Percentiles rank a stretch among this genome's conserved stretches.
phyloP scores from a whole-genome alignment of 2,113 vertebrate species.

The Pelecanoides urinatrix region DNA sequence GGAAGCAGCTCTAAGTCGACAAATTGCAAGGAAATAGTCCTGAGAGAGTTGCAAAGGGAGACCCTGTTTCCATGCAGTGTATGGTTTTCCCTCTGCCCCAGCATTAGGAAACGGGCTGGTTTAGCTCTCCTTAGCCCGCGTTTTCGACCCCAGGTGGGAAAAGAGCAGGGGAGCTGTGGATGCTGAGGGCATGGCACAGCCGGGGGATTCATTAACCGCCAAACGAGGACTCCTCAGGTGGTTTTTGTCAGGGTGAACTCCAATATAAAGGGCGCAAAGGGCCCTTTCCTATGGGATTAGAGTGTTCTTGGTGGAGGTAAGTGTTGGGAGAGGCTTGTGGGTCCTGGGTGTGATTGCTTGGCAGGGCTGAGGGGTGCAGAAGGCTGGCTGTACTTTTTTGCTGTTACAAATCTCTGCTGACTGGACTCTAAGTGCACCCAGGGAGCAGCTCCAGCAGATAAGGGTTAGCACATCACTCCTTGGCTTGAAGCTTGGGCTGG shows the following conservation, averaged over 20 bases:
- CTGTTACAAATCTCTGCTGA: too few species aligned
- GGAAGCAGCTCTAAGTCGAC: background rate
- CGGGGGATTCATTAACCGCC: fast-evolving
- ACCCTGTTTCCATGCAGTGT: background rate
- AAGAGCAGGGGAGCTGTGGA: background rate
- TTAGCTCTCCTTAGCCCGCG: background rate
- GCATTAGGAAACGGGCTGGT: fast-evolving
- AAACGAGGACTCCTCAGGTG: fast-evolving
- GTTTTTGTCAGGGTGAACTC: background rate
- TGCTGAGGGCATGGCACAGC: background rate
- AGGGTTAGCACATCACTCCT: fast-evolving
- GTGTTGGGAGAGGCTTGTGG: too few species aligned
- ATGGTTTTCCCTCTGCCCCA: background rate
- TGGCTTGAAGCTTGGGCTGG: too few species aligned
- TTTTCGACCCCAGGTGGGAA: background rate
- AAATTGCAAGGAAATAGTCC: background rate
- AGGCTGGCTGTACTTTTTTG: background rate
- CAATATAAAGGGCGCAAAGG: background rate
- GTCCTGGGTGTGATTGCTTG: fast-evolving
- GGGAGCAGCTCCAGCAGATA: background rate
- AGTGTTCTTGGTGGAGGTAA: fast-evolving
- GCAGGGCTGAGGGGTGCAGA: too few species aligned
- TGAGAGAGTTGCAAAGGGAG: too few species aligned
- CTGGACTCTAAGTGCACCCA: fast-evolving
- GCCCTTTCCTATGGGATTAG: fast-evolving